These are phyloP conservation scores for Pseudachorutes palmiensis DNA, from an alignment of 1,140 invertebrate species.

Conservation along the genomic window DNA sequence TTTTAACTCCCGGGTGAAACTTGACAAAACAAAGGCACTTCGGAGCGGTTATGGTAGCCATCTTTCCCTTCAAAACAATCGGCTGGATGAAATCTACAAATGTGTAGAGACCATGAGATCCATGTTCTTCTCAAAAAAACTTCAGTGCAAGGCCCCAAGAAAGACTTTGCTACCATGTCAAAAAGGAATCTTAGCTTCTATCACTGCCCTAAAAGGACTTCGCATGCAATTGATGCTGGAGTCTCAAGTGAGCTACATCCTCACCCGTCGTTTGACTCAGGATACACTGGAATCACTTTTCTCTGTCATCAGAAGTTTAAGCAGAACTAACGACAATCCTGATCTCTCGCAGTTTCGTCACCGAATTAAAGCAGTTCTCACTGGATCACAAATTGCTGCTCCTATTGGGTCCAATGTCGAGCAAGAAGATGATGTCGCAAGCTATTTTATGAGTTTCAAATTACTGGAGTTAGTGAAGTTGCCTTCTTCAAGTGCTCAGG, in stretches of 20 bases:
- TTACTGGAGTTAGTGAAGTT: no score
- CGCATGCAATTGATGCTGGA: conserved; percentile 29
- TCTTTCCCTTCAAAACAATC: conserved; percentile 2
- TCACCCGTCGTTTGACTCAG: background rate
- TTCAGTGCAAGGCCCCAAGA: background rate
- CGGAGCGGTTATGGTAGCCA: conserved; percentile 19
- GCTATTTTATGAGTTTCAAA: background rate
- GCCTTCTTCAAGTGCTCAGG: background rate
- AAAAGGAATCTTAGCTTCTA: conserved; percentile 19
- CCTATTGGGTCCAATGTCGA: background rate
- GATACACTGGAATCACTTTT: background rate
- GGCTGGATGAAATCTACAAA: conserved; percentile 11
- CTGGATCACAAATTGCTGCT: background rate
- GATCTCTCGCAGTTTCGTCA: background rate
- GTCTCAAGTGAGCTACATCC: background rate
- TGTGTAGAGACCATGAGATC: conserved; percentile 10
- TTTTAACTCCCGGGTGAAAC: conserved; percentile 21
- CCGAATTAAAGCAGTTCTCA: background rate
- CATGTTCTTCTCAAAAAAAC: background rate
- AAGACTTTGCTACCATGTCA: conserved; percentile 27
- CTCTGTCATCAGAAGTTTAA: background rate
- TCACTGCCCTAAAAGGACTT: conserved; percentile 22
- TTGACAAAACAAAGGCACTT: conserved; percentile 13
- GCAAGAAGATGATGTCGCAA: background rate
- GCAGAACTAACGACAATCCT: background rate